Evolutionary conservation across 2,888 invertebrate genomes (phyloP).

Genomic region (Embidobia sp.): DNA sequence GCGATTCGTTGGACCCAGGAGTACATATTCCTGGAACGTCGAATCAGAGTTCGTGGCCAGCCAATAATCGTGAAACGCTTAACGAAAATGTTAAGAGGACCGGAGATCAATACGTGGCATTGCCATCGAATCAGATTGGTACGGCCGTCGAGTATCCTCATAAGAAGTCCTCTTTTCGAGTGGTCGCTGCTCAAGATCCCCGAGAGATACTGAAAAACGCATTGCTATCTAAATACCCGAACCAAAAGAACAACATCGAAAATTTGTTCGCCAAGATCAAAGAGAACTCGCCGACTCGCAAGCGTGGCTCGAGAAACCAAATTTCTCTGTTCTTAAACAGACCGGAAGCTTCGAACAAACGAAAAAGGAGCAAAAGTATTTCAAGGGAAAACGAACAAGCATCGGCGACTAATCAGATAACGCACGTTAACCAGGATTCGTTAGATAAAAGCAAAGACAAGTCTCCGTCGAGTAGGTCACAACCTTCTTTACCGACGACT

Average conservation of each 20-base stretch:
- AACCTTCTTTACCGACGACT: background rate
- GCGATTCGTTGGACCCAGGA: conserved; percentile 7
- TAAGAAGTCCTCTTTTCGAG: conserved; percentile 26
- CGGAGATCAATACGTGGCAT: conserved; percentile 33
- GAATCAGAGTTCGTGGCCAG: conserved; percentile 14
- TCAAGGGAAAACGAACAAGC: background rate
- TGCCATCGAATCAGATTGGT: conserved; percentile 32
- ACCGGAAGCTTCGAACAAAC: conserved; percentile 2
- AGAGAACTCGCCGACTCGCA: no score
- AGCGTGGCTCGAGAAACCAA: no score
- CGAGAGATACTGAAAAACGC: conserved; percentile 33
- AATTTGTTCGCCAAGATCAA: conserved; percentile 17
- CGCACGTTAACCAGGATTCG: no score
- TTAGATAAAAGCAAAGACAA: no score
- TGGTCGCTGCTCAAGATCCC: conserved; percentile 23
- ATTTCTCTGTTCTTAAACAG: background rate
- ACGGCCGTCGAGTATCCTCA: conserved; percentile 9
- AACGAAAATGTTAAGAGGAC: conserved; percentile 28
- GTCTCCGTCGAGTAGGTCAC: no score
- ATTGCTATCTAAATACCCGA: conserved; percentile 27
- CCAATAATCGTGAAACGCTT: conserved; percentile 11
- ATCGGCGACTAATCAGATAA: background rate
- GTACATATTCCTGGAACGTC: background rate
- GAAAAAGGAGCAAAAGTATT: conserved; percentile 29
- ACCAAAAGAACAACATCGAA: conserved; percentile 30